These are phyloP conservation scores for Siniperca undulata DNA, from an alignment of 2,797 vertebrate genomes.

Conservation along the genomic window DNA sequence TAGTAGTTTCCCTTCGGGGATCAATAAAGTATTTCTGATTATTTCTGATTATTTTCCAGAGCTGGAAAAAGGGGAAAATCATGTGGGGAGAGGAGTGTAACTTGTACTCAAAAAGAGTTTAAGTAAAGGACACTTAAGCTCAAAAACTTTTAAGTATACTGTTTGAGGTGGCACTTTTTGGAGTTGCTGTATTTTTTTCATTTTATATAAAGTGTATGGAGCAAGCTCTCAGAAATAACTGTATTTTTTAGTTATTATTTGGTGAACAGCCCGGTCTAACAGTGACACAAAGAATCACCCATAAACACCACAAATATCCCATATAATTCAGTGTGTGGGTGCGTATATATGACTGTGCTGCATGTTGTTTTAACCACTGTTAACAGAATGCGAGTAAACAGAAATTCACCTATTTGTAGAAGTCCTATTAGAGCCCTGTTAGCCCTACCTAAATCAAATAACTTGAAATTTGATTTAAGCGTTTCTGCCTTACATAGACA, in stretches of 20 bases:
- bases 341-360: neutral
- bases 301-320: constrained; percentile 5
- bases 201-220: neutral
- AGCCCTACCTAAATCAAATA: constrained; percentile 24
- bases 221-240: neutral
- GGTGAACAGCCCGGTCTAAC: neutral
- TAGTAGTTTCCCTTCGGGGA: neutral
- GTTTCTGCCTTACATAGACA: constrained; percentile 1
- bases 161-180: neutral
- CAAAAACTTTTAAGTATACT: neutral
- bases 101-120: neutral
- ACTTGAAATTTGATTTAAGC: constrained; percentile 28
- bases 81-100: neutral
- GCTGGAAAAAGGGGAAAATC: neutral
- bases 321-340: neutral
- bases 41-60: neutral
- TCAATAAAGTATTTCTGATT: too few species aligned
- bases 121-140: neutral
- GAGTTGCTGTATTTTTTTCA: neutral
- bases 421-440: neutral
- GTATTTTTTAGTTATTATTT: neutral
- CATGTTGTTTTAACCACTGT: neutral
- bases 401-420: neutral
- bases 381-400: neutral
- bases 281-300: neutral